Conservation (phyloP, 2,888 invertebrate species). For the Dynastes hyllus region DNA sequence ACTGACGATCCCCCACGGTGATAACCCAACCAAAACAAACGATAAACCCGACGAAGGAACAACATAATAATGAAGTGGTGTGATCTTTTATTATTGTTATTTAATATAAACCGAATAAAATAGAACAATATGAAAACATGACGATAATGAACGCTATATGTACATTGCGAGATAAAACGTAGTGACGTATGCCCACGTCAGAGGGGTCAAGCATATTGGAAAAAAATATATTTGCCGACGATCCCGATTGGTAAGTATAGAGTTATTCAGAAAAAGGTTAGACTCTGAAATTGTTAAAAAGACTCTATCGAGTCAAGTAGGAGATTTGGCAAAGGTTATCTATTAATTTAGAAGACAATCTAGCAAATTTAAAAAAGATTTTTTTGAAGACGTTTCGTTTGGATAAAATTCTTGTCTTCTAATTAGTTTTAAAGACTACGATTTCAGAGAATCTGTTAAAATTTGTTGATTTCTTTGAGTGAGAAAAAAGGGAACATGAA, state of each 20-base stretch:
- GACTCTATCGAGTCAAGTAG: too few relatives aligned
- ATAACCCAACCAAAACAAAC: slow-evolving; percentile 34
- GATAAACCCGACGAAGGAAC: slow-evolving; percentile 16
- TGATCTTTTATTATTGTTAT: slow-evolving; percentile 31
- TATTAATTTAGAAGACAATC: too few relatives aligned
- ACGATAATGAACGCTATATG: slow-evolving; percentile 10
- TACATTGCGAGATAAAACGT: neutral
- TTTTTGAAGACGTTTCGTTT: too few relatives aligned
- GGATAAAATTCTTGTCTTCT: too few relatives aligned
- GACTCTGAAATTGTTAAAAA: too few relatives aligned
- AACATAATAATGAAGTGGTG: slow-evolving; percentile 28
- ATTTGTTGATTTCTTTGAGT: too few relatives aligned
- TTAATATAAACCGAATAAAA: slow-evolving; percentile 20
- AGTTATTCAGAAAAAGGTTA: too few relatives aligned
- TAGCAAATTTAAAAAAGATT: too few relatives aligned
- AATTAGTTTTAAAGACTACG: too few relatives aligned
- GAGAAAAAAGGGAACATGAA: too few relatives aligned
- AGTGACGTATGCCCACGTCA: slow-evolving; percentile 25
- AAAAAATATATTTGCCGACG: slow-evolving; percentile 18
- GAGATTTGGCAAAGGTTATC: too few relatives aligned
- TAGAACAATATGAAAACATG: slow-evolving; percentile 31
- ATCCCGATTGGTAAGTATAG: neutral
- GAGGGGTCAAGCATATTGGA: slow-evolving; percentile 32
- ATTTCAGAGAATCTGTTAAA: too few relatives aligned
- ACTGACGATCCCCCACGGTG: slow-evolving; percentile 28